phyloP scores from a whole-genome alignment of 2,888 invertebrate genomes.

The Oscheius myriophilus region DNA sequence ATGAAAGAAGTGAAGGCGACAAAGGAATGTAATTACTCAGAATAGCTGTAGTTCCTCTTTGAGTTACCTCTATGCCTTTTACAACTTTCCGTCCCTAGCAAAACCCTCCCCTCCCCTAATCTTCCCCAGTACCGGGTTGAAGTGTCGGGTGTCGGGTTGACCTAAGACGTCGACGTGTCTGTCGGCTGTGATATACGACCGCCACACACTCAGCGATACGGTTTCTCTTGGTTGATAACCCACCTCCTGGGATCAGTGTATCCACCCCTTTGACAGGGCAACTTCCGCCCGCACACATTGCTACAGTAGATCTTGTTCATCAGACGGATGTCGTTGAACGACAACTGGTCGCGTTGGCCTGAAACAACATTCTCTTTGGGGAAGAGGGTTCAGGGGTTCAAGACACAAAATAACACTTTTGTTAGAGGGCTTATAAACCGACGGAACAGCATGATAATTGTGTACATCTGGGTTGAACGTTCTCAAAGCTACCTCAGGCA shows the following conservation, averaged over 20 bases:
- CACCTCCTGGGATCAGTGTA: conserved; percentile 70
- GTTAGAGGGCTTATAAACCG: no score
- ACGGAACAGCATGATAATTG: no score
- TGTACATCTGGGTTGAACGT: no score
- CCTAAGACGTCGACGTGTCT: conserved; percentile 7
- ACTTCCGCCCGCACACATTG: conserved; percentile 57
- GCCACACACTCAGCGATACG: conserved; percentile 8
- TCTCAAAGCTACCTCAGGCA: no score
- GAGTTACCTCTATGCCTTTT: no score
- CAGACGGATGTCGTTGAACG: conserved; percentile 70
- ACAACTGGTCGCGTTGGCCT: conserved; percentile 69
- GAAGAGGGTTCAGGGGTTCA: not conserved
- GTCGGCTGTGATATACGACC: conserved; percentile 17
- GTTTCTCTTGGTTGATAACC: not conserved
- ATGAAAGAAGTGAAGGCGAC: no score
- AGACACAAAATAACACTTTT: not conserved
- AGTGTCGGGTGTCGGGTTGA: conserved; percentile 11
- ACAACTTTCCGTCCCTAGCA: no score
- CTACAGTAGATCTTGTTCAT: conserved; percentile 70
- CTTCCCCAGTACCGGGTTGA: no score
- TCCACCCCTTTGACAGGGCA: conserved; percentile 70
- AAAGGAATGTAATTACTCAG: no score
- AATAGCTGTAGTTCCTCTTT: no score
- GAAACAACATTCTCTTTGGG: not conserved
- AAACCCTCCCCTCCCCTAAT: no score